Evolutionary conservation across 1,140 invertebrate species (phyloP).

Genomic region (Cydia pomonella): DNA sequence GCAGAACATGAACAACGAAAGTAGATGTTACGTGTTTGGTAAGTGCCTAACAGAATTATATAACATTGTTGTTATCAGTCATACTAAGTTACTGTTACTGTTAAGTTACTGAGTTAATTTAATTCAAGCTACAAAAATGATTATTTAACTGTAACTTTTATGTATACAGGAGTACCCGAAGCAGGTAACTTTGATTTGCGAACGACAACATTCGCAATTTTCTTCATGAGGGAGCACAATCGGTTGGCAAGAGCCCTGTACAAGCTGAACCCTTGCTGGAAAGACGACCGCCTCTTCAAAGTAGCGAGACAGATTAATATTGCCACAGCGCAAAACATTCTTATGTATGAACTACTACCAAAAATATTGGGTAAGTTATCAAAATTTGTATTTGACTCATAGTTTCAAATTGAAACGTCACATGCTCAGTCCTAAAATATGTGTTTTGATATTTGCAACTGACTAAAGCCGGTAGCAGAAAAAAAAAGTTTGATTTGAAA

Average conservation of each 20-base stretch:
- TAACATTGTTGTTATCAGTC: background rate
- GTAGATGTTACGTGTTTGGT: slow-evolving; percentile 47
- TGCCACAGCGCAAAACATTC: slow-evolving; percentile 83
- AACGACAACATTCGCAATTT: slow-evolving; percentile 95
- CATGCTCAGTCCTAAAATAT: too few relatives aligned
- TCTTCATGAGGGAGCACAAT: slow-evolving; percentile 88
- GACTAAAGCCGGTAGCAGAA: too few relatives aligned
- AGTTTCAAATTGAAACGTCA: too few relatives aligned
- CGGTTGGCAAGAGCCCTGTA: slow-evolving; percentile 81
- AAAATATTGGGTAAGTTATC: slow-evolving; percentile 75
- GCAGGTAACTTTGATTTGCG: slow-evolving; percentile 53
- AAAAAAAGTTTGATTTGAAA: too few relatives aligned
- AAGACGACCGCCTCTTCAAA: slow-evolving; percentile 84
- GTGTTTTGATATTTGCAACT: too few relatives aligned
- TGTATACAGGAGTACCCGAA: slow-evolving; percentile 50
- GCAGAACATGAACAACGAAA: slow-evolving; percentile 27
- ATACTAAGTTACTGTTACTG: background rate
- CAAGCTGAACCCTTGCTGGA: slow-evolving; percentile 84
- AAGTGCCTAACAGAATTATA: slow-evolving; percentile 34
- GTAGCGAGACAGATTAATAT: slow-evolving; percentile 84
- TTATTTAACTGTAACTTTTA: background rate
- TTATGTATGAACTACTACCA: slow-evolving; percentile 84
- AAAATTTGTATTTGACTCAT: background rate
- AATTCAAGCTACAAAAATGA: too few relatives aligned
- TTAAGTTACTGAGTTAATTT: too few relatives aligned